Base-by-base conservation (phyloP, 2,888 invertebrate species). In the Schrankia costaestrigalis region DNA sequence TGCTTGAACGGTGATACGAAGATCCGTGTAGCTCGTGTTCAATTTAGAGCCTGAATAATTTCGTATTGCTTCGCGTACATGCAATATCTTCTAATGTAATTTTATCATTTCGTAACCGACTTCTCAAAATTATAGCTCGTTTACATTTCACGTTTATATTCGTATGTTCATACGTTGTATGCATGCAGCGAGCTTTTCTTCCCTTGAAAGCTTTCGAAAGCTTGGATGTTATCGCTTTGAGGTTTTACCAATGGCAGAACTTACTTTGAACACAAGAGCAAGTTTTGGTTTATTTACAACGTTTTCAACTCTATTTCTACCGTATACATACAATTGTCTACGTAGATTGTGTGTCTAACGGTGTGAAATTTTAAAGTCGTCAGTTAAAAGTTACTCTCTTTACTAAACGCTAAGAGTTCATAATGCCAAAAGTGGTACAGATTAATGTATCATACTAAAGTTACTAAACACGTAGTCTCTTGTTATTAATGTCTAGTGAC, bases 81-180 rank as follows among this genome's bases (percentile, higher is more conserved):
- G 44, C 38, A 48, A 51, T 52, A 50, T 35, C 31, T 51, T 54
- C 31, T 45, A 49, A 55, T 41, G 39, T 47, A 52, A 45, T 49
- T 61, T 53, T 42, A 25, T 32, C 13, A 46, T 46, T 49, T 51
- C 34, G 37, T 36, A 31, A 48, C 12, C 19, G 12, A 37, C 25
- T 40, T 28, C 27, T 1, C 13, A 21, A 23, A 47, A 47, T 34
- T 40, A 41, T 26, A 25, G 17, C 27, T 35, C 24, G 50, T 51
- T 54, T 46, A 43, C 37, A 55, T 37, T 37, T 26, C 11, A 27
- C 32, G 11, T 35, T 41, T 29, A 24, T n/a, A n/a, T n/a, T n/a
- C n/a, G n/a, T n/a, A n/a, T n/a, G n/a, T 46, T 28, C 9, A 9
- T 22, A 34, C 24, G 15, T 14, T 26, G 18, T 7, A 2, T 11